These are phyloP conservation scores for Pungitius pungitius DNA, from an alignment of 2,113 vertebrate genomes.

Conservation along the genomic window DNA sequence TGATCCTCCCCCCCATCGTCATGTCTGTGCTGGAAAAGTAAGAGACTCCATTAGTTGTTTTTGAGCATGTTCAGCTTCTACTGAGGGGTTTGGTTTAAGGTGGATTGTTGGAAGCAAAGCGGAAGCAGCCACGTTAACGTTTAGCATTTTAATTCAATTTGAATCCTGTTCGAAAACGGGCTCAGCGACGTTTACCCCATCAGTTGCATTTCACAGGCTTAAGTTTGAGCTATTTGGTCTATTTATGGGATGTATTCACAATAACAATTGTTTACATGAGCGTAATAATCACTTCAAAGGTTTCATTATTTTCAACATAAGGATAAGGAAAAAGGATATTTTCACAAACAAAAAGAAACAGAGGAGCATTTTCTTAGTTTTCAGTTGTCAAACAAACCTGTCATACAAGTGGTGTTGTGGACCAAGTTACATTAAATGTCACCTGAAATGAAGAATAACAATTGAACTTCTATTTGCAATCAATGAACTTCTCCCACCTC, in stretches of 20 bases:
- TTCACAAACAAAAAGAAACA: not conserved
- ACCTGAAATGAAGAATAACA: not conserved
- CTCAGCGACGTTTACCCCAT: not conserved
- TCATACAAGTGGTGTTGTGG: not conserved
- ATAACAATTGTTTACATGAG: not conserved
- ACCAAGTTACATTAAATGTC: not conserved
- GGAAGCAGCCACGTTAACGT: not conserved
- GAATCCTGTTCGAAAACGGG: not conserved
- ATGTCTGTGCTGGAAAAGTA: constrained; percentile 94
- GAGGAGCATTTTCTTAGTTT: not conserved
- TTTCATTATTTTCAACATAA: not conserved
- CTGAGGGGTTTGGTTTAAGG: not conserved
- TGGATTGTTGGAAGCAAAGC: not conserved
- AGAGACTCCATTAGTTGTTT: constrained; percentile 57
- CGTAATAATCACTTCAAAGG: not conserved
- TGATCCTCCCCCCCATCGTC: constrained; percentile 91
- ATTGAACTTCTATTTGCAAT: not conserved
- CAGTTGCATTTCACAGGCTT: not conserved
- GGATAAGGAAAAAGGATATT: not conserved
- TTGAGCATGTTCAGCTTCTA: not conserved
- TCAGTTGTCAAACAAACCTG: not conserved
- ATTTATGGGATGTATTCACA: not conserved
- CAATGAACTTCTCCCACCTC: not conserved
- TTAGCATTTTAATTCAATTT: not conserved
- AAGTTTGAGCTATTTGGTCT: not conserved